Conservation (phyloP, 2,797 vertebrate genomes). For the Lithobates pipiens region DNA sequence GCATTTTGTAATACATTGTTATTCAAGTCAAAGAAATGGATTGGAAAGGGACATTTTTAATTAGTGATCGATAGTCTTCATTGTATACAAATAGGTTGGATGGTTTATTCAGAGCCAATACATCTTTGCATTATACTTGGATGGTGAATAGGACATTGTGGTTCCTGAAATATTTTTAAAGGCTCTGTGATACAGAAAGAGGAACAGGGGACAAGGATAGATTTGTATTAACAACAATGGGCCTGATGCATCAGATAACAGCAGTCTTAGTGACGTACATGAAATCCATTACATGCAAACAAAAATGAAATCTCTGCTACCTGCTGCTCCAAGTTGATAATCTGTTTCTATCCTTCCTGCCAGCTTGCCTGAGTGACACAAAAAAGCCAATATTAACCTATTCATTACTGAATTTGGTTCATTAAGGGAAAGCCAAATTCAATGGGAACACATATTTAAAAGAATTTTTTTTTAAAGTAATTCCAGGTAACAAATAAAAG, state of each 20-base stretch:
- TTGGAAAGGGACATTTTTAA: conserved; percentile 9
- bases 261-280: conserved; percentile 28
- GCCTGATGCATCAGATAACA: conserved; percentile 24
- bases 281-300: conserved; percentile 45
- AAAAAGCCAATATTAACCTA: conserved; percentile 60
- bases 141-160: not conserved
- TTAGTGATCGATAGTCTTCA: conserved; percentile 16
- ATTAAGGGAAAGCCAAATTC: conserved; percentile 29
- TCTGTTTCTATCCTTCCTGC: conserved; percentile 14
- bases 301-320: conserved; percentile 43
- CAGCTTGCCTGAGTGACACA: conserved; percentile 6
- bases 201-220: conserved; percentile 11
- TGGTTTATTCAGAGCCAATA: not conserved
- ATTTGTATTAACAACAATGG: conserved; percentile 25
- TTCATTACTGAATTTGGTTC: conserved; percentile 1
- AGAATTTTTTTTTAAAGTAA: too few species aligned
- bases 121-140: not conserved
- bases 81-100: conserved; percentile 11
- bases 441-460: too few species aligned
- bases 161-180: conserved; percentile 8
- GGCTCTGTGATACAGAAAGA: conserved; percentile 13
- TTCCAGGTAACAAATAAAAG: too few species aligned
- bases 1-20: conserved; percentile 27
- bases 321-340: not conserved
- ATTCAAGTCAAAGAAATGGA: conserved; percentile 18